Conservation (phyloP, 2,888 invertebrate genomes). For the Gari tellinella region DNA sequence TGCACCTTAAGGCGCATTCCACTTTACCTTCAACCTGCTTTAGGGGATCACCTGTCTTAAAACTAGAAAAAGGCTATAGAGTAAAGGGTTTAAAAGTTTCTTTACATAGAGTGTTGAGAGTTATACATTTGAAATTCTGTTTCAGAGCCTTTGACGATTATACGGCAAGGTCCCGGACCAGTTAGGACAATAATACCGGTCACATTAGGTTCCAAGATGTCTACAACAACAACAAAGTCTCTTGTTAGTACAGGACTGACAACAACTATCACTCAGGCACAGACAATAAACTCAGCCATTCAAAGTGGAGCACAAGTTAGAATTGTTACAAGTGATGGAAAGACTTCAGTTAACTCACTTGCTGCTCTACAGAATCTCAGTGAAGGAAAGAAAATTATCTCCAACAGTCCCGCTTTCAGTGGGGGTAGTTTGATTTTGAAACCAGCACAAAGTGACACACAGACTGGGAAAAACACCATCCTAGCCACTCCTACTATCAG, state of each 20-base stretch:
- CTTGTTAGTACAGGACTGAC: constrained; percentile 5
- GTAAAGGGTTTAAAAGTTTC: no score
- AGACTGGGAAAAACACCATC: not conserved
- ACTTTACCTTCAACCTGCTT: no score
- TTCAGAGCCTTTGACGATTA: constrained; percentile 56
- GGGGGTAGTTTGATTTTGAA: constrained; percentile 39
- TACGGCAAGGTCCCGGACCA: constrained; percentile 56
- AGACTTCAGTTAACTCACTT: constrained; percentile 32
- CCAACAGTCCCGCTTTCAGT: constrained; percentile 42
- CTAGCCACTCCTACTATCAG: not conserved
- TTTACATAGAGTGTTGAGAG: not conserved
- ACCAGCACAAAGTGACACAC: constrained; percentile 6
- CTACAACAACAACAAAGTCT: constrained; percentile 11
- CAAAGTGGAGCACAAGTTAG: constrained; percentile 36
- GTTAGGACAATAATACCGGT: constrained; percentile 51
- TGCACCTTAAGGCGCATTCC: no score
- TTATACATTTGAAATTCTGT: constrained; percentile 2
- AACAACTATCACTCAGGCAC: constrained; percentile 39
- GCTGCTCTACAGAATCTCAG: constrained; percentile 45
- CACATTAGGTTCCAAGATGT: constrained; percentile 33
- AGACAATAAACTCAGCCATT: constrained; percentile 39
- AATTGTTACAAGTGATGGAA: constrained; percentile 27
- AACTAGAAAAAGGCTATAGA: no score
- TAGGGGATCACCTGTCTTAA: no score
- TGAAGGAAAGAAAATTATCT: constrained; percentile 43